Evolutionary conservation across 2,797 vertebrate species (phyloP), one percentile per base, ranked within the genome.

Genomic region (Danio aesculapii): DNA sequence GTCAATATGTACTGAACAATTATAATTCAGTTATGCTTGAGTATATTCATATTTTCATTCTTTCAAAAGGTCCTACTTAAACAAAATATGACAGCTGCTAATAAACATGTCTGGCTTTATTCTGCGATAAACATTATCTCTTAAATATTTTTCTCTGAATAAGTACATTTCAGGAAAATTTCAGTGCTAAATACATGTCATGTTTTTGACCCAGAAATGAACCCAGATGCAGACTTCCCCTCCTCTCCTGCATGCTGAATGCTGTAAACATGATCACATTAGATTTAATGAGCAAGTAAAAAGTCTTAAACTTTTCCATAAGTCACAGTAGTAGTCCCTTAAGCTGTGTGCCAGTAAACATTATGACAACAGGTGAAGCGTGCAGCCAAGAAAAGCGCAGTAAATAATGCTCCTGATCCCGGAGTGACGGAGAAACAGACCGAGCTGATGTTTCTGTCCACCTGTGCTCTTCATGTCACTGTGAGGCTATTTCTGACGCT

Each of bases 401-500:
- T 14, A 19, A 61, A 16, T 41, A 50, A 8, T 14, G 16, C 21
- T 30, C 7, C 21, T 17, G 66, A 8, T 55, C 49, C 17, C 19
- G 30, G 9, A 12, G 39, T 44, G 75, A 75, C 21, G 0, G 21
- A 58, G 17, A 53, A 77, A 3, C 55, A 9, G 16, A 58, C 43
- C 12, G 50, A 43, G 66, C 16, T 50, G 14, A 13, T 4, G 63
- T 16, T 17, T 46, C 57, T 59, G 0, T 9, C 68, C 77, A 79
- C 77, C 77, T 79, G 77, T 61, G 57, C 77, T 14, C 39, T 30
- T 72, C 77, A 64, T 72, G 77, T 79, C 77, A 79, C 13, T 2
- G 8, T 17, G 4, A 6, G 10, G 49, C 77, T 72, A 79, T 79
- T 79, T 72, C 52, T 64, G 57, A 72, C 68, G 9, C 46, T 59